Base-by-base conservation (phyloP, 1,140 invertebrate species). In the Papilio polytes region DNA sequence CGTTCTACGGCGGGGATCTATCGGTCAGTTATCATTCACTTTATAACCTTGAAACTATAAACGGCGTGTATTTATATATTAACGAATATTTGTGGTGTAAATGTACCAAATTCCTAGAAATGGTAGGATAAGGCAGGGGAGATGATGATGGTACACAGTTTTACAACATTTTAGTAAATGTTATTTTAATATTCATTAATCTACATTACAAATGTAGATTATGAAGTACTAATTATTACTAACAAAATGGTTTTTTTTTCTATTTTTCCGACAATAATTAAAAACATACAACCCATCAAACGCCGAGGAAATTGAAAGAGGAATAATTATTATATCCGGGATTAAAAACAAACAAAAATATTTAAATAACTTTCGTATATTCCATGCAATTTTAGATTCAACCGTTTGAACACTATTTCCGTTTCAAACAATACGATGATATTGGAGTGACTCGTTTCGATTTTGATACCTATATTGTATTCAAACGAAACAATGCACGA, bases 1-100 rank as follows among this genome's bases (percentile, higher is more conserved):
- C 98, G 48, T 98, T 99, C 94, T 98, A 98, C 94, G 98, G 98
- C 81, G 98, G 98, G 70, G 98, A 99, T 96, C 96, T 98, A 87
- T 98, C 98, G 97, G 98, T 99, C 97, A 98, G 98, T 98, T 81
- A 53, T 72, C 26, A 63, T 59, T 74, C 20, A 51, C 22, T 76
- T 76, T 76, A 76, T 74, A 41, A 41, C n/a, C 6, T 31, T 31
- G 0, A 18, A 0, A 53, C 7, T 53, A 48, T 18, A 4, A 53
- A n/a, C 51, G 51, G 0, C 18, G 15, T 18, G 51, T 53, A 1
- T 15, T 51, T 6, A 15, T 53, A 0, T 18, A 2, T 6, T n/a
- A 53, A 53, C 3, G 51, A 53, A 53, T 8, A 18, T 1, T 2
- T 18, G 51, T 18, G n/a, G 18, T 1, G 7, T 7, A 53, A 53